Conservation (phyloP, 2,113 vertebrate genomes). For the Chinchilla lanigera region DNA sequence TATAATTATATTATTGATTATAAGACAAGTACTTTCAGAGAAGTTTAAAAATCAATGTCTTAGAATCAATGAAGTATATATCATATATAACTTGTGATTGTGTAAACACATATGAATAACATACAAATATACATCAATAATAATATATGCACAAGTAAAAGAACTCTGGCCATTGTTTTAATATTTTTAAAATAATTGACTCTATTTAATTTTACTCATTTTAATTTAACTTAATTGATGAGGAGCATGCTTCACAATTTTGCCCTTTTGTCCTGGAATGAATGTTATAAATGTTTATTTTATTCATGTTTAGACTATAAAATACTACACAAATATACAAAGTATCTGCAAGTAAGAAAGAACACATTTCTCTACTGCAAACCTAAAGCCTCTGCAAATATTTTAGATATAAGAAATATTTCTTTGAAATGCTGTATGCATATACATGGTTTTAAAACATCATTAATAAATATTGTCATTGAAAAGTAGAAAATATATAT, state of each 20-base stretch:
- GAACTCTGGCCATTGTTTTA: background rate
- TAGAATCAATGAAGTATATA: background rate
- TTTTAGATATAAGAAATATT: background rate
- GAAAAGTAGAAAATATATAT: background rate
- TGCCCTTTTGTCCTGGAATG: background rate
- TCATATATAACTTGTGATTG: background rate
- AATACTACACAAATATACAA: background rate
- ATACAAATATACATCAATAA: background rate
- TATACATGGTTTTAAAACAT: background rate
- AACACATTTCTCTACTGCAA: background rate
- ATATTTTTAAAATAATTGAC: background rate
- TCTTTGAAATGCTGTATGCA: background rate
- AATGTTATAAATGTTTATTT: background rate
- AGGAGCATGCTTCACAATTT: background rate
- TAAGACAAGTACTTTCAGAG: background rate
- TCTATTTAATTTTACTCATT: constrained; percentile 19
- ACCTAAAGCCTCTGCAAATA: background rate
- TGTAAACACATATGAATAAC: background rate
- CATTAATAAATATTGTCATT: background rate
- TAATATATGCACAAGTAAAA: background rate
- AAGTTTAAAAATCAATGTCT: background rate
- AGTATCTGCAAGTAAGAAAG: background rate
- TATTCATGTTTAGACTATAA: background rate
- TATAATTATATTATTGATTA: background rate
- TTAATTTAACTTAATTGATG: background rate